Percentiles rank a stretch among this genome's conserved stretches.
Conservation (phyloP, 2,113 vertebrate species). For the Menura novaehollandiae region DNA sequence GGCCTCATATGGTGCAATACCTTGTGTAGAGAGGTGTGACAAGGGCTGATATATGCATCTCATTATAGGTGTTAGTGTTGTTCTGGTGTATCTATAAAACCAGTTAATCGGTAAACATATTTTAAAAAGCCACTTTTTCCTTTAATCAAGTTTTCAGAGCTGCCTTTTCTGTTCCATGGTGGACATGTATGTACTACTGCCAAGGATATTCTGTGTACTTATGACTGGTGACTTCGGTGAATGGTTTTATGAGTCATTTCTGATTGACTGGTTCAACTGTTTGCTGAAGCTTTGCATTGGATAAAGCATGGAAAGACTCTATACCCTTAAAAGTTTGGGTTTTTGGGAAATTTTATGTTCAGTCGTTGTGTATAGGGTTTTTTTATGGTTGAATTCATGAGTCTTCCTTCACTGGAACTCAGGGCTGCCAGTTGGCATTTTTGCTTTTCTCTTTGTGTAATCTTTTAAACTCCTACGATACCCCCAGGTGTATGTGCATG, state of each 20-base stretch:
- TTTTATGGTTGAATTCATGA: neutral
- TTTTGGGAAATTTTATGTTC: neutral
- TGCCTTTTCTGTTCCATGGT: neutral
- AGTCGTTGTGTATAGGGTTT: neutral
- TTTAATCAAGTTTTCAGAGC: neutral
- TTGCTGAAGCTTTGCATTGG: neutral
- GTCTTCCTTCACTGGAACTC: neutral
- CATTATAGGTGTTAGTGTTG: neutral
- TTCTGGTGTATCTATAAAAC: neutral
- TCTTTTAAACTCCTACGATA: neutral
- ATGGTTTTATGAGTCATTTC: neutral
- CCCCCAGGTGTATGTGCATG: neutral
- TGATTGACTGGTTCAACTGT: neutral
- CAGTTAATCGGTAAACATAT: neutral
- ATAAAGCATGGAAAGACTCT: neutral
- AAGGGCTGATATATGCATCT: neutral
- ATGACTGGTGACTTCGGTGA: neutral
- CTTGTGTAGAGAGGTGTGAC: neutral
- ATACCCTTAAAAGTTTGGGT: neutral
- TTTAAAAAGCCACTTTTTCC: neutral
- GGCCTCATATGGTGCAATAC: neutral
- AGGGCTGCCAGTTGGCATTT: neutral
- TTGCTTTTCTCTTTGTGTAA: neutral
- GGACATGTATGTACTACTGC: neutral
- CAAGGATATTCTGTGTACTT: neutral